These are phyloP conservation scores for Ridgeia piscesae DNA, from an alignment of 1,140 invertebrate species.

Conservation along the genomic window DNA sequence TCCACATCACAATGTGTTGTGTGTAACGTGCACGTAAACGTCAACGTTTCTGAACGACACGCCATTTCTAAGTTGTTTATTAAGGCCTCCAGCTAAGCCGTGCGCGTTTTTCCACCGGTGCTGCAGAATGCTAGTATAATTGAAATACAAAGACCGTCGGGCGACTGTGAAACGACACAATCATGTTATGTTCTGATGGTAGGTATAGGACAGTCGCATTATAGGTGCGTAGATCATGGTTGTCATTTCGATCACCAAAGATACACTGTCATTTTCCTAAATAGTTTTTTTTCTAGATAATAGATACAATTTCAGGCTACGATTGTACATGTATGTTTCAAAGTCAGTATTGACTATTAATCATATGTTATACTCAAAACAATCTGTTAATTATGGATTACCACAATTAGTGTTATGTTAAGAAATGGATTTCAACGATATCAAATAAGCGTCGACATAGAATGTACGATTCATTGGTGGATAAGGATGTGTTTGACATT, in stretches of 20 bases:
- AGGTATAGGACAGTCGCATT: not conserved
- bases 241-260: not conserved
- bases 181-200: not conserved
- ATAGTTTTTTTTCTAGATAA: too few species aligned
- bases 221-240: not conserved
- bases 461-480: not conserved
- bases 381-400: not conserved
- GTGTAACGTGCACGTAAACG: not conserved
- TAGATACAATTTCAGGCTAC: too few species aligned
- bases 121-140: not conserved
- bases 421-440: not conserved
- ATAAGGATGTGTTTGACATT: not conserved
- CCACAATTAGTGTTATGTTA: not conserved
- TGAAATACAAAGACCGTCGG: not conserved
- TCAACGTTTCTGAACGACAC: not conserved
- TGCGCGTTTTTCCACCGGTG: not conserved
- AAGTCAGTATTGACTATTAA: not conserved
- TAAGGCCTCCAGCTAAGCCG: not conserved
- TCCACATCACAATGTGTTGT: not conserved
- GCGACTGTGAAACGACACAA: too few species aligned
- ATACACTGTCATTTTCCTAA: too few species aligned
- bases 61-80: not conserved
- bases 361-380: not conserved
- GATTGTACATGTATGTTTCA: not conserved
- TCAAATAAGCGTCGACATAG: not conserved